Base-by-base conservation (phyloP, 1,140 invertebrate species). In the Tribolium madens region DNA sequence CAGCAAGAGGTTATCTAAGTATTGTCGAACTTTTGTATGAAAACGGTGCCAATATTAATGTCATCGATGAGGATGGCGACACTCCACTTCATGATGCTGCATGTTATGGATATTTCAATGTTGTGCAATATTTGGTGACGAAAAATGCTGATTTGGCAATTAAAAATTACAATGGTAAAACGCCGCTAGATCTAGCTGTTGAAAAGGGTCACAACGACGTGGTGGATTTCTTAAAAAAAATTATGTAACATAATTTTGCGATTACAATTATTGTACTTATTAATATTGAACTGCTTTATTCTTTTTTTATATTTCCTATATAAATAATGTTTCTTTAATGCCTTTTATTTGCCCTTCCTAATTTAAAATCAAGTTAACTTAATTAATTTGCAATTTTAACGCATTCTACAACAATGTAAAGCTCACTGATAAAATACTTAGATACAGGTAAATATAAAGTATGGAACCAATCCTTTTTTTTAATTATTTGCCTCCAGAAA, bases 11-110 rank as follows among this genome's bases (percentile, higher is more conserved):
- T 42, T 73, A 76, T 60, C 14, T 69, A 2, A 33, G 53, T 6
- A 78, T 79, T 26, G 77, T 78, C 7, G 26, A 76, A 13, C 7
- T 75, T 33, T 48, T 82, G 18, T 6, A 75, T 15, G 36, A 69
- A 31, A 74, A 70, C 15, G 75, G 75, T 42, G 69, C 69, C 17
- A 53, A 74, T 26, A 36, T 79, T 15, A 69, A 77, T 64, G 47
- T 60, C 18, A 5, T 64, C 15, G 74, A 76, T 12, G 33, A 36
- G 1, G 36, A 77, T 36, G 46, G 57, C 3, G 33, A 15, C 7
- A 74, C 76, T 12, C 21, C 76, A 13, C 48, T 82, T 21, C 79
- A 81, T 36, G 42, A 73, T 18, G 79, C 79, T 21, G 64, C 69
- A 12, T 12, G 57, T 33, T 57, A 72, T 33, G 81, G 76, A 1